Evolutionary conservation across 2,888 invertebrate species (phyloP), one percentile per base, ranked within the genome.

Genomic region (Pteria penguin): DNA sequence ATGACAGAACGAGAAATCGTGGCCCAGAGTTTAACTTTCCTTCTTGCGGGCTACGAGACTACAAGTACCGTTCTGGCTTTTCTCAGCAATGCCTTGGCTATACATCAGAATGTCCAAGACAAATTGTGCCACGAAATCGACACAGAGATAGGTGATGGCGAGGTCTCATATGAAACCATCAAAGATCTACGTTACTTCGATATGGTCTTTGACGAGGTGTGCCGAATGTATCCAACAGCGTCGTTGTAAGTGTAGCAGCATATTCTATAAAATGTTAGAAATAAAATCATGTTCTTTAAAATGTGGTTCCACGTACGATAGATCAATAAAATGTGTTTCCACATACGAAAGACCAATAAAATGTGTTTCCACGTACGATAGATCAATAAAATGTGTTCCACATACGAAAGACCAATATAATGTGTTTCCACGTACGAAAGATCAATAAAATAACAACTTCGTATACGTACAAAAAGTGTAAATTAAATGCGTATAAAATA

Each of bases 11-110:
- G 87, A 24, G 90, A 90, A 79, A 88, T 91, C 22, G 87, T 90
- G 60, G 87, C 88, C 0, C 90, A 90, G 76, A 86, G 88, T 67
- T 78, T 93, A 86, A 92, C 93, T 0, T 93, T 94, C 81, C 87
- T 93, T 68, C 84, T 93, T 72, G 93, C 93, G 33, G 94, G 94
- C 1, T 94, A 93, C 83, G 94, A 94, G 86, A 94, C 94, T 0
- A 93, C 93, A 2, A 92, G 93, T 26, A 92, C 93, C 8, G 91
- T 93, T 5, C 86, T 94, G 52, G 91, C 92, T 2, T 94, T 92
- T 85, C 89, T 92, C 27, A 87, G 92, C 36, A 93, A 93, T 83
- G 87, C 92, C 5, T 86, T 94, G 36, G 92, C 93, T 22, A 89
- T 88, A 61, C 85, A 93, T 84, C 92, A 89, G 2, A 90, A 92